Evolutionary conservation across 1,140 invertebrate genomes (phyloP).

Genomic region (Phortica variegata): DNA sequence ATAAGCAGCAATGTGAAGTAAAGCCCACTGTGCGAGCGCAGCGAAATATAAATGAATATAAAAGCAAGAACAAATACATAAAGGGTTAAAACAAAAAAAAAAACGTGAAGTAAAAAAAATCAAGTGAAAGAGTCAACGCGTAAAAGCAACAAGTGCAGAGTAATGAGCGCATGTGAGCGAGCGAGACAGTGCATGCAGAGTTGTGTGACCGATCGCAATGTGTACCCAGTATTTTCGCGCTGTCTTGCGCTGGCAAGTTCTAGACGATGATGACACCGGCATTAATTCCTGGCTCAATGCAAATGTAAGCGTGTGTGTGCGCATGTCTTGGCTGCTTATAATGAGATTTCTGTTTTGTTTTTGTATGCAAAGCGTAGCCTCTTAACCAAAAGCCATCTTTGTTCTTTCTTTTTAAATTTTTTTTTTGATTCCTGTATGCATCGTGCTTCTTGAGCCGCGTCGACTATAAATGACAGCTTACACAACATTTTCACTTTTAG

Average conservation of each 20-base stretch:
- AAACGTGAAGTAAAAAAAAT: not conserved
- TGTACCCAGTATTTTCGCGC: too few relatives aligned
- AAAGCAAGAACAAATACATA: not conserved
- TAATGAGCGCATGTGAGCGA: constrained; percentile 8
- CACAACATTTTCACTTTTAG: constrained; percentile 47
- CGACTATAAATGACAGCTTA: constrained; percentile 46
- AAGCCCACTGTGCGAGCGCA: constrained; percentile 16
- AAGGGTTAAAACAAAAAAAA: not conserved
- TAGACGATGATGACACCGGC: too few relatives aligned
- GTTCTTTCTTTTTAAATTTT: constrained; percentile 9
- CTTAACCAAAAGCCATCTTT: not conserved
- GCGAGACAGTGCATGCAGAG: constrained; percentile 1
- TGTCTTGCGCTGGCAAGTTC: too few relatives aligned
- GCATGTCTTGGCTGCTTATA: constrained; percentile 7
- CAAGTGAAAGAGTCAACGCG: not conserved
- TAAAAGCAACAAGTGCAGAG: not conserved
- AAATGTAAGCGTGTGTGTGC: not conserved
- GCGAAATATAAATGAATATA: constrained; percentile 25
- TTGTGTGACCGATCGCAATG: too few relatives aligned
- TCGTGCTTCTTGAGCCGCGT: too few relatives aligned
- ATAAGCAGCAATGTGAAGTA: too few relatives aligned
- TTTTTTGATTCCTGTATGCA: constrained; percentile 24
- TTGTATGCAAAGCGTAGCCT: constrained; percentile 33
- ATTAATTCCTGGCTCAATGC: not conserved
- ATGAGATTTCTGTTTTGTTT: too few relatives aligned